Evolutionary conservation across 37 sponge, comb jelly and placozoan genomes (phyloP), one percentile per base, ranked within the genome.

Genomic region (Trichoplax adhaerens): DNA sequence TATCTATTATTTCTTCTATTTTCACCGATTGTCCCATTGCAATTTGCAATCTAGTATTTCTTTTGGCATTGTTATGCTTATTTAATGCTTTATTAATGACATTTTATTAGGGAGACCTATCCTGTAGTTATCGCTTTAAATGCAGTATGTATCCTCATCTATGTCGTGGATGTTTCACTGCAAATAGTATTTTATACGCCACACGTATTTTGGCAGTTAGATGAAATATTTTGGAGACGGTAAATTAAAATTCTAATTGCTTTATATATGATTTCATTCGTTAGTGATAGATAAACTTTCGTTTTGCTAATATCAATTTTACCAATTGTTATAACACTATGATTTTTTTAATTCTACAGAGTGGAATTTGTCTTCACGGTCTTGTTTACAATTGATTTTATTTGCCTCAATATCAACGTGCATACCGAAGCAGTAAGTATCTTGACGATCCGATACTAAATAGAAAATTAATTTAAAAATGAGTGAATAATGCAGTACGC

Each of bases 331-430:
- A 29, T 29, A 29, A 29, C 29, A 29, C 29, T 29, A 29, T 29
- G 29, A 29, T 29, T 29, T 29, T 29, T 29, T 29, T 29, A 29
- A 29, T 29, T 29, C 3, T 73, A 5, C 68, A 78, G 74, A 76
- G 79, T 68, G 59, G 79, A 78, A 62, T 51, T 78, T 1, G 8
- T 78, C 1, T 73, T 78, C 50, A 61, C 58, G 4, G 55, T 46
- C 60, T 1, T 81, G 3, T 83, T 83, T 66, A 46, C 70, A 47
- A 58, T 83, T 71, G 83, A 83, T 53, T 83, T 74, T 74, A 61
- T 83, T 0, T 59, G 78, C 7, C 69, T 78, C 1, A 49, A 74
- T 1, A 58, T 57, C 2, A 75, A 78, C 68, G 79, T 77, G 1
- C 0, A 58, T 1, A 8, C 65, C 10, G 62, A 3, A 8, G 69